Evolutionary conservation across 2,797 vertebrate genomes (phyloP).

Genomic region (Myotis pilosus): DNA sequence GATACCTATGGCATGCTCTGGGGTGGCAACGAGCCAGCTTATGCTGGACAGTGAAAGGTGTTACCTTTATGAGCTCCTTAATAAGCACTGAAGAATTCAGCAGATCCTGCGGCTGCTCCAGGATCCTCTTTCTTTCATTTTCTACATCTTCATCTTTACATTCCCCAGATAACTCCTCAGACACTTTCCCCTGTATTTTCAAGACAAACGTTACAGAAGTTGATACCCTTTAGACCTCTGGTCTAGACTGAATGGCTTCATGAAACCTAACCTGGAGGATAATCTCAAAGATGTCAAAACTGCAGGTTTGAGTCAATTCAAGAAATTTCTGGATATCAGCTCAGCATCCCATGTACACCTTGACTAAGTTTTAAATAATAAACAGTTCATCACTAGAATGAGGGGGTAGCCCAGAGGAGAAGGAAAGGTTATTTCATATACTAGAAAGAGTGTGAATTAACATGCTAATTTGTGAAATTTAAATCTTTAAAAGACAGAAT

Average conservation of each 20-base stretch:
- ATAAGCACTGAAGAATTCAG: conserved; percentile 91
- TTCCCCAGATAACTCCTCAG: conserved; percentile 47
- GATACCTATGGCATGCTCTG: neutral
- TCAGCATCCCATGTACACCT: neutral
- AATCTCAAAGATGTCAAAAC: neutral
- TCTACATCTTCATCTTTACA: conserved; percentile 94
- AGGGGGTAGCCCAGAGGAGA: neutral
- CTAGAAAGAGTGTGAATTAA: neutral
- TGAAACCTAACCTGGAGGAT: neutral
- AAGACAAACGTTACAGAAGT: conserved; percentile 40
- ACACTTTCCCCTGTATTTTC: conserved; percentile 51
- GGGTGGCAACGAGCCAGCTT: neutral
- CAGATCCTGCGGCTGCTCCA: conserved; percentile 88
- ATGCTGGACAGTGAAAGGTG: neutral
- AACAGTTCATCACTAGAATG: neutral
- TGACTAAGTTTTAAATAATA: neutral
- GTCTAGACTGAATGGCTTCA: neutral
- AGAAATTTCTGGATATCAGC: neutral
- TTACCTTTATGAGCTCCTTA: conserved; percentile 95
- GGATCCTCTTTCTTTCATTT: conserved; percentile 92
- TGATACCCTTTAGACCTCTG: neutral
- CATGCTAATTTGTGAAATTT: neutral
- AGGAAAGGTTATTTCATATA: neutral
- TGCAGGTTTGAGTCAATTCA: neutral
- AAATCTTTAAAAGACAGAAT: neutral